Percentiles rank a stretch among this genome's conserved stretches.
These are phyloP conservation scores for Metridium senile DNA, from an alignment of 92 coral and sea anemone species.

Conservation along the genomic window DNA sequence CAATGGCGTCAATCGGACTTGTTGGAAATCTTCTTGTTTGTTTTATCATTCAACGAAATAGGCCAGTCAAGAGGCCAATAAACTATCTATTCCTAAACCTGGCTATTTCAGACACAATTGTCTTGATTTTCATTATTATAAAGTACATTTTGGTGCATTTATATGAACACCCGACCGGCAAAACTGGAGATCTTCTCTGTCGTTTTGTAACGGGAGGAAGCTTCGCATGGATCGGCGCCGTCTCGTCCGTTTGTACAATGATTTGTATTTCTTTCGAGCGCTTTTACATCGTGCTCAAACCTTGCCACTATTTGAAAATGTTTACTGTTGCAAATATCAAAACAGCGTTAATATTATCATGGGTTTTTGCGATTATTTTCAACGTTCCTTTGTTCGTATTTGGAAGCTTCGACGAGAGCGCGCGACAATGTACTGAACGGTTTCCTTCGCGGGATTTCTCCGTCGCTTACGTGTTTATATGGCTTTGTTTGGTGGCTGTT, in stretches of 20 bases:
- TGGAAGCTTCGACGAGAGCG: constrained; percentile 10
- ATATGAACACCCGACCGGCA: constrained; percentile 35
- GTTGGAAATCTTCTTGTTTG: constrained; percentile 61
- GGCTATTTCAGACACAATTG: constrained; percentile 54
- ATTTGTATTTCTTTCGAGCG: constrained; percentile 49
- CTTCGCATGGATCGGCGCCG: constrained; percentile 47
- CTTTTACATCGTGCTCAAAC: constrained; percentile 31
- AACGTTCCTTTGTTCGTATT: constrained; percentile 34
- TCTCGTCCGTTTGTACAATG: constrained; percentile 39
- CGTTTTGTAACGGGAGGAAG: constrained; percentile 39
- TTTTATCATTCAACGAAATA: constrained; percentile 37
- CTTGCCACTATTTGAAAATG: constrained; percentile 23
- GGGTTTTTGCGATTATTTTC: constrained; percentile 41
- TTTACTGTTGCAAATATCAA: constrained; percentile 21
- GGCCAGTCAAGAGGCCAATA: constrained; percentile 53
- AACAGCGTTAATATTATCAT: constrained; percentile 17
- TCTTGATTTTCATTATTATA: constrained; percentile 21
- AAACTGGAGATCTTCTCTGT: constrained; percentile 39
- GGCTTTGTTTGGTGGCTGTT: constrained; percentile 32
- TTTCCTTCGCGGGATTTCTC: constrained; percentile 24
- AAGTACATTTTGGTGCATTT: constrained; percentile 18
- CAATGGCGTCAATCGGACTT: constrained; percentile 45
- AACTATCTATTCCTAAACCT: constrained; percentile 71
- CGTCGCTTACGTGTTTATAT: constrained; percentile 18
- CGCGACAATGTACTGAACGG: constrained; percentile 8